Percentiles rank a stretch among this genome's conserved stretches.
Conservation (phyloP, 2,113 vertebrate genomes). For the Chamaetylas fuelleborni region DNA sequence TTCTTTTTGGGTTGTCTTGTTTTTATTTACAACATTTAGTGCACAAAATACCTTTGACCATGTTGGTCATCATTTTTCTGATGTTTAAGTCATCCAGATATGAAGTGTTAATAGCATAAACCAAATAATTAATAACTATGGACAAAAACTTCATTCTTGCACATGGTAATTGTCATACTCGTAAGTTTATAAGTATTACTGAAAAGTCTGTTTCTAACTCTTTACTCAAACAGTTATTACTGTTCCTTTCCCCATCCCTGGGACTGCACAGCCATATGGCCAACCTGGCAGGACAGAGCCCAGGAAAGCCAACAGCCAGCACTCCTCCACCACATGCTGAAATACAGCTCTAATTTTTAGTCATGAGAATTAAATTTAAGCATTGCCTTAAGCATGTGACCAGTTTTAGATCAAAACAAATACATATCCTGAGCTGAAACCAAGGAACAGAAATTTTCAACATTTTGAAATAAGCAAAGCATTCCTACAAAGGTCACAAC, state of each 20-base stretch:
- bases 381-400: background rate
- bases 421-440: background rate
- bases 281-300: background rate
- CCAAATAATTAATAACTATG: background rate
- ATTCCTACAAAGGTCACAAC: background rate
- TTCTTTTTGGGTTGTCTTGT: background rate
- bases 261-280: background rate
- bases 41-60: background rate
- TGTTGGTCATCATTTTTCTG: rapidly evolving
- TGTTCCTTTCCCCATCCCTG: background rate
- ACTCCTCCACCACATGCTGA: background rate
- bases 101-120: background rate
- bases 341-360: background rate
- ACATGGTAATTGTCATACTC: background rate
- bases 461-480: background rate
- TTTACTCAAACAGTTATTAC: background rate
- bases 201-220: background rate
- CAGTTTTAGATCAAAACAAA: background rate
- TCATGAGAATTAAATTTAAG: background rate
- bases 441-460: background rate
- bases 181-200: background rate
- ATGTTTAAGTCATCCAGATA: background rate
- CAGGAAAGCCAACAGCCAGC: background rate
- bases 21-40: background rate
- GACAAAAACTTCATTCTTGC: background rate